Conservation (phyloP, 92 coral and sea anemone genomes). For the Zoanthus gigantus region DNA sequence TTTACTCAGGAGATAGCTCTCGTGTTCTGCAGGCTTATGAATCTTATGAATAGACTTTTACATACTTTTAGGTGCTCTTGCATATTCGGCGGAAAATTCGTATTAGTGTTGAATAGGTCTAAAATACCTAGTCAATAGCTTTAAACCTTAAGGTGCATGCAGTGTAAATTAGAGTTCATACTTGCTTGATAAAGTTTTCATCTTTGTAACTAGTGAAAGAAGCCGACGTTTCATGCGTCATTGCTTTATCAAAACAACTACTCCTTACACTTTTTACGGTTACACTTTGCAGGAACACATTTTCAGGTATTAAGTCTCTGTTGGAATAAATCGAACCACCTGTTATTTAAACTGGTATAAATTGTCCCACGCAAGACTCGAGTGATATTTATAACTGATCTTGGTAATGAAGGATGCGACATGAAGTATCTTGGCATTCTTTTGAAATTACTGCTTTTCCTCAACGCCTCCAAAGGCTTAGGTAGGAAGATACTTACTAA, state of each 20-base stretch:
- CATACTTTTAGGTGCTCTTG: no score
- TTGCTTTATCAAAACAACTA: neutral
- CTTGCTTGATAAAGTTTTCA: no score
- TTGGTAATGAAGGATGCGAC: neutral
- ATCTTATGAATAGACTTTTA: no score
- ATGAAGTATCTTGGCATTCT: conserved; percentile 5
- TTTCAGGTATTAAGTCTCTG: neutral
- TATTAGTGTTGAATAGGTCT: no score
- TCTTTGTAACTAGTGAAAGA: no score
- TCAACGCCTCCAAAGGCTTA: neutral
- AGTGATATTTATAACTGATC: neutral
- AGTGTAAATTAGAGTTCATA: no score
- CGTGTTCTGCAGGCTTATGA: no score
- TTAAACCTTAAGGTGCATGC: no score
- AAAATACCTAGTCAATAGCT: no score
- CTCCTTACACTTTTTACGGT: neutral
- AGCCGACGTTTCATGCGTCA: neutral
- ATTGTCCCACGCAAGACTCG: neutral
- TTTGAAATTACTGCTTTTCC: neutral
- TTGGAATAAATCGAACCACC: conserved; percentile 15
- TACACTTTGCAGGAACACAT: neutral
- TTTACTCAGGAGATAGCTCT: no score
- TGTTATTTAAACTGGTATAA: conserved; percentile 28
- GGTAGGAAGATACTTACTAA: neutral
- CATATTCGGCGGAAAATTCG: no score